A percentile compares a stretch with the other conserved stretches of the same genome.
Conservation (phyloP, 2,113 vertebrate genomes). For the Equus quagga region DNA sequence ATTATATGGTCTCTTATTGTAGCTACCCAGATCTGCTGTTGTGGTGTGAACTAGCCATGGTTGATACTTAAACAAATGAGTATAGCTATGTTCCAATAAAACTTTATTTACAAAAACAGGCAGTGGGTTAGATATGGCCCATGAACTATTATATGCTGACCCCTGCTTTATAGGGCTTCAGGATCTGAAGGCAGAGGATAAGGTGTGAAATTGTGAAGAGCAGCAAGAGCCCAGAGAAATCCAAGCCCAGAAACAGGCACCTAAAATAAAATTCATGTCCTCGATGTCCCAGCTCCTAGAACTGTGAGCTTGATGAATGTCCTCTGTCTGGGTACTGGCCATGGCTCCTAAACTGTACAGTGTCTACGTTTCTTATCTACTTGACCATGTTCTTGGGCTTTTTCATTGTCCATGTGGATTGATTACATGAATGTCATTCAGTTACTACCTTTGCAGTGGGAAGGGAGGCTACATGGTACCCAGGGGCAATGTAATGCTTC, state of each 20-base stretch:
- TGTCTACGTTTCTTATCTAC: background rate
- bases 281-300: background rate
- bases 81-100: background rate
- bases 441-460: background rate
- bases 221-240: background rate
- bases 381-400: background rate
- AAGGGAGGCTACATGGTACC: background rate
- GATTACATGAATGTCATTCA: background rate
- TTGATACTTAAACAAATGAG: conserved; percentile 45
- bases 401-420: background rate
- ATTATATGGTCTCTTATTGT: background rate
- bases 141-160: background rate
- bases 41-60: background rate
- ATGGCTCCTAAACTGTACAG: background rate
- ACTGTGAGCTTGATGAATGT: conserved; percentile 4
- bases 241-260: background rate
- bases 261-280: background rate
- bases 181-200: background rate
- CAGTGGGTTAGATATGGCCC: background rate
- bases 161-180: background rate
- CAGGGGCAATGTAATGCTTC: background rate
- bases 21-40: conserved; percentile 29
- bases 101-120: conserved; percentile 24
- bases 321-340: background rate
- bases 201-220: background rate